phyloP scores from a whole-genome alignment of 2,113 vertebrate genomes.

The Macquaria ambigua region DNA sequence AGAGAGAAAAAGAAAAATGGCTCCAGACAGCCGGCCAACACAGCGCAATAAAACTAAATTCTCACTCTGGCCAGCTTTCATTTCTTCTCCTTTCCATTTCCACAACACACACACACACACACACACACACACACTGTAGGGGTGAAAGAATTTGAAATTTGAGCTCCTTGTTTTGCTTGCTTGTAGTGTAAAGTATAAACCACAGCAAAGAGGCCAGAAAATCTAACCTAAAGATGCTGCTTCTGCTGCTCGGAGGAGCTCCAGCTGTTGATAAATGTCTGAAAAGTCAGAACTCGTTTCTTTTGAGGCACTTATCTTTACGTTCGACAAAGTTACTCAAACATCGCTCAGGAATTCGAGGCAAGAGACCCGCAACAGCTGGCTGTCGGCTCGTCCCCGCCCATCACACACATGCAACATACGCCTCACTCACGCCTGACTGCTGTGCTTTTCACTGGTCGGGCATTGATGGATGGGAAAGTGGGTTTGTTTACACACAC shows the following conservation, averaged over 20 bases:
- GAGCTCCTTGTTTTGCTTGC: slow-evolving; percentile 33
- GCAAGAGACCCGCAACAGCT: slow-evolving; percentile 71
- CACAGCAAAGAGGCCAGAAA: neutral
- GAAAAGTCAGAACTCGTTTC: neutral
- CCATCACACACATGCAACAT: slow-evolving; percentile 53
- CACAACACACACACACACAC: slow-evolving; percentile 11
- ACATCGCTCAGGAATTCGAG: slow-evolving; percentile 67
- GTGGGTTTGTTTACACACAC: slow-evolving; percentile 65
- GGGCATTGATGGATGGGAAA: slow-evolving; percentile 72
- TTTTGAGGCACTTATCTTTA: neutral
- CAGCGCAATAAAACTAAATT: slow-evolving; percentile 69
- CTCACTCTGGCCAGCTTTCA: slow-evolving; percentile 51
- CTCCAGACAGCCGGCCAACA: slow-evolving; percentile 67
- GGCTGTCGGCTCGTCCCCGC: slow-evolving; percentile 55
- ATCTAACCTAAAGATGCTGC: neutral
- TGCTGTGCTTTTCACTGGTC: slow-evolving; percentile 60
- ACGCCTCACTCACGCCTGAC: slow-evolving; percentile 56
- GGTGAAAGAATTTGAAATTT: slow-evolving; percentile 50
- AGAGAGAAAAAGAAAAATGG: slow-evolving; percentile 67
- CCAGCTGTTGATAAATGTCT: neutral
- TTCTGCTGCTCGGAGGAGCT: neutral
- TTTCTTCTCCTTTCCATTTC: slow-evolving; percentile 51
- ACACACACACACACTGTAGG: slow-evolving; percentile 20
- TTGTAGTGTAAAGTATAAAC: neutral
- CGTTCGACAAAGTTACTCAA: slow-evolving; percentile 36